These are phyloP conservation scores for Dasysyrphus albostriatus DNA, from an alignment of 2,888 invertebrate species.

Conservation along the genomic window DNA sequence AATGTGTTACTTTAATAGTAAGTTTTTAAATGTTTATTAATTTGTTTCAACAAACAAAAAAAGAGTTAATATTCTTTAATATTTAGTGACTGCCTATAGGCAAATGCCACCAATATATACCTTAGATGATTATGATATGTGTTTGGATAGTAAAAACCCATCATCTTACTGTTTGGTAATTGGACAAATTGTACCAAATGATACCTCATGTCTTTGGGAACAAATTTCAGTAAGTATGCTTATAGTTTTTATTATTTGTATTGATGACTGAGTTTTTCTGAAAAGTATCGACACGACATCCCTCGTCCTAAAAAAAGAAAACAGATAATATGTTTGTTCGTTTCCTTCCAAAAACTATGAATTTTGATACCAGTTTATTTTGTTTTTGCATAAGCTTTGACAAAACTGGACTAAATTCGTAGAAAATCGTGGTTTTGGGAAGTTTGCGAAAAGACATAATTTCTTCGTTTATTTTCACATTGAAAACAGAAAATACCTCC, in stretches of 20 bases:
- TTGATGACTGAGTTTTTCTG: no score
- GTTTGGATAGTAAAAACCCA: constrained; percentile 77
- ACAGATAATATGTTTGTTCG: no score
- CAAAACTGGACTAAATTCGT: no score
- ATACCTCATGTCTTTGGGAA: constrained; percentile 79
- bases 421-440: no score
- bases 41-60: not conserved
- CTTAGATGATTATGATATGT: constrained; percentile 82
- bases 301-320: no score
- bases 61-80: not conserved
- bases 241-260: not conserved
- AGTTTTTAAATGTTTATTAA: constrained; percentile 5
- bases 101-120: constrained; percentile 82
- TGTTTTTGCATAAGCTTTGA: no score
- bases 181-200: constrained; percentile 79
- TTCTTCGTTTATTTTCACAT: no score
- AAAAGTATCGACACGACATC: no score
- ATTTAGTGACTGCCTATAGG: constrained; percentile 82
- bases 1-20: constrained; percentile 60
- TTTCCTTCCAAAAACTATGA: no score
- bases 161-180: constrained; percentile 79
- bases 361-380: no score
- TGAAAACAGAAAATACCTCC: no score
- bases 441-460: no score
- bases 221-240: constrained; percentile 77